Percentiles rank a stretch among this genome's conserved stretches.
These are phyloP conservation scores for Climacteris rufus DNA, from an alignment of 2,113 vertebrate species.

Conservation along the genomic window DNA sequence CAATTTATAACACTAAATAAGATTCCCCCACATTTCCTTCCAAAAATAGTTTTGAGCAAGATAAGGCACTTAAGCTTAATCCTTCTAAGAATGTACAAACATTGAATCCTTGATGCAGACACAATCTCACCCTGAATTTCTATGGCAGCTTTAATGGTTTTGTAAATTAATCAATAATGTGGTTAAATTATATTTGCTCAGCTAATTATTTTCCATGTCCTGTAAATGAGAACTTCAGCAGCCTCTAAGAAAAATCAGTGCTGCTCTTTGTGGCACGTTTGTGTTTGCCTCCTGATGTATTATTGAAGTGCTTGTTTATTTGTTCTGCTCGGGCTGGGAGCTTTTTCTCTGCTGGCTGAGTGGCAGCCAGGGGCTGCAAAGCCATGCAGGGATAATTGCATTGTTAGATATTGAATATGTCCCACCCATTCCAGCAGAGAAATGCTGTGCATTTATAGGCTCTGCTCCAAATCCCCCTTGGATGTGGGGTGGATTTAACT, in stretches of 20 bases:
- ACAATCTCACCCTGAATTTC: constrained; percentile 43
- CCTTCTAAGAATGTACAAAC: constrained; percentile 49
- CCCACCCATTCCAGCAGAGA: not conserved
- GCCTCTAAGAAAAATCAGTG: not conserved
- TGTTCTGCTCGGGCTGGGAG: not conserved
- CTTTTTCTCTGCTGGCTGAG: not conserved
- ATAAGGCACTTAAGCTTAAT: constrained; percentile 54
- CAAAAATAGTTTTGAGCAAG: constrained; percentile 46
- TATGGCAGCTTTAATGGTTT: constrained; percentile 56
- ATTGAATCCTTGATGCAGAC: constrained; percentile 5
- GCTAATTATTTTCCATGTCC: constrained; percentile 64
- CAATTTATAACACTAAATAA: not conserved
- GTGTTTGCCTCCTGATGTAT: not conserved
- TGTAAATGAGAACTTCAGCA: constrained; percentile 8
- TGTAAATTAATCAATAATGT: constrained; percentile 71
- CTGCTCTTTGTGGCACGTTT: not conserved
- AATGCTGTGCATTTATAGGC: not conserved
- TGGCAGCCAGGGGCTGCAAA: not conserved
- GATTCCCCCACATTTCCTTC: not conserved
- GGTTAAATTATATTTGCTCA: constrained; percentile 58
- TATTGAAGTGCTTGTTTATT: not conserved
- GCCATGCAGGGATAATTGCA: not conserved
- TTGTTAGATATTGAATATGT: not conserved
- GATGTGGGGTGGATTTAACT: not conserved
- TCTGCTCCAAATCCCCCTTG: not conserved